Evolutionary conservation across 2,888 invertebrate genomes (phyloP), one percentile per base, ranked within the genome.

Genomic region (Phoronis australis): DNA sequence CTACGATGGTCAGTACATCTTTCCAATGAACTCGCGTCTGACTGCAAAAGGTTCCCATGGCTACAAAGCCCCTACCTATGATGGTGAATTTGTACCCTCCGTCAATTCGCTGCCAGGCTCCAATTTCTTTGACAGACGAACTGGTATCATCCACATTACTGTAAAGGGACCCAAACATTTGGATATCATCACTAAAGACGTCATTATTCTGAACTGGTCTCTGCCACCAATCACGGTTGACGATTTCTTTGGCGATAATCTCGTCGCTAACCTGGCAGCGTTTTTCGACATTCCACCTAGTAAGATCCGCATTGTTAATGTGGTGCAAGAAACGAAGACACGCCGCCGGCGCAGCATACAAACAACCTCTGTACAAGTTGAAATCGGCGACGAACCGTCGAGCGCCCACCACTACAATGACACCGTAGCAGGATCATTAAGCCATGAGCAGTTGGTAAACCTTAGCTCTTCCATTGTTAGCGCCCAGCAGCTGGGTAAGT

Each of bases 201-300:
- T 31, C 31, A 31, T 31, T 31, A 15, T 9, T 9, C 9, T 15
- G 9, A 31, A 31, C 31, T 12, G 15, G 9, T 9, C 15, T 31
- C 31, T 15, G 15, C 31, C 15, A 9, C 31, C 31, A 12, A 31
- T 73, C 52, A 64, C 64, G 1, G 64, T 66, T 0, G 65, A 64
- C 23, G 64, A 71, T 4, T 73, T 73, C 58, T 73, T 64, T 50
- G 70, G 69, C 1, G 60, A 60, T 4, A 62, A 64, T 27, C 47
- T 73, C 6, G 54, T 71, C 20, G 52, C 56, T 20, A 70, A 70
- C 41, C 43, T 72, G 25, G 70, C 70, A 1, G 42, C 52, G 1
- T 69, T 72, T 54, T 56, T 72, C 12, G 54, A 55, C 27, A 57
- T 72, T 40, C 61, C 65, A 4, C 42, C 60, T 3, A 53, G 51